phyloP scores from a whole-genome alignment of 2,888 invertebrate genomes.

The Aproaerema taeniolella region DNA sequence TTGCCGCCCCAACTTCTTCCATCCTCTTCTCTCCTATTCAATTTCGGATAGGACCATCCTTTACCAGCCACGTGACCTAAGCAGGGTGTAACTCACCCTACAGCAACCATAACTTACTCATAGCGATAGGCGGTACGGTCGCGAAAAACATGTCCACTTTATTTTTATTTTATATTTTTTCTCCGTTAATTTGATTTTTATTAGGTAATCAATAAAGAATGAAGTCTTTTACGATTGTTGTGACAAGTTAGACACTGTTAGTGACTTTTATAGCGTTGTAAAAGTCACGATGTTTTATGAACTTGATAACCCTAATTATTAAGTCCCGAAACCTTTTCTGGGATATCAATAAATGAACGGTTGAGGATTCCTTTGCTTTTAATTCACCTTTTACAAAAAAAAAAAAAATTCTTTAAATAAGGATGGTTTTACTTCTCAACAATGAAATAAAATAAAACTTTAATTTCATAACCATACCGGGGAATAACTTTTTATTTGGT shows the following conservation, averaged over 20 bases:
- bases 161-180: slow-evolving; percentile 46
- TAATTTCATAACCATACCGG: slow-evolving; percentile 54
- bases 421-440: too few relatives aligned
- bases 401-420: too few relatives aligned
- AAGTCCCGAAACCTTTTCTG: too few relatives aligned
- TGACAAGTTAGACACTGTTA: slow-evolving; percentile 1
- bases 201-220: slow-evolving; percentile 14
- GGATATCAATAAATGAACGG: too few relatives aligned
- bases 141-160: slow-evolving; percentile 58
- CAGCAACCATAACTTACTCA: slow-evolving; percentile 77
- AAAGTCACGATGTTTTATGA: too few relatives aligned
- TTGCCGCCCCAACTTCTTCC: slow-evolving; percentile 69
- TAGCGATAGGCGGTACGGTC: slow-evolving; percentile 76
- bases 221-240: slow-evolving; percentile 11
- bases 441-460: slow-evolving; percentile 31
- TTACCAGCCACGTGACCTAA: slow-evolving; percentile 74
- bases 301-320: too few relatives aligned
- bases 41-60: slow-evolving; percentile 50
- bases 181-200: slow-evolving; percentile 27
- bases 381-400: too few relatives aligned
- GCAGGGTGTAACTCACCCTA: slow-evolving; percentile 78
- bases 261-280: slow-evolving; percentile 5
- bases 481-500: slow-evolving; percentile 65
- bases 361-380: too few relatives aligned
- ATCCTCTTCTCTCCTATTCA: slow-evolving; percentile 43